Percentiles rank a stretch among this genome's conserved stretches.
These are phyloP conservation scores for Apis dorsata DNA, from an alignment of 1,140 invertebrate genomes.

Conservation along the genomic window DNA sequence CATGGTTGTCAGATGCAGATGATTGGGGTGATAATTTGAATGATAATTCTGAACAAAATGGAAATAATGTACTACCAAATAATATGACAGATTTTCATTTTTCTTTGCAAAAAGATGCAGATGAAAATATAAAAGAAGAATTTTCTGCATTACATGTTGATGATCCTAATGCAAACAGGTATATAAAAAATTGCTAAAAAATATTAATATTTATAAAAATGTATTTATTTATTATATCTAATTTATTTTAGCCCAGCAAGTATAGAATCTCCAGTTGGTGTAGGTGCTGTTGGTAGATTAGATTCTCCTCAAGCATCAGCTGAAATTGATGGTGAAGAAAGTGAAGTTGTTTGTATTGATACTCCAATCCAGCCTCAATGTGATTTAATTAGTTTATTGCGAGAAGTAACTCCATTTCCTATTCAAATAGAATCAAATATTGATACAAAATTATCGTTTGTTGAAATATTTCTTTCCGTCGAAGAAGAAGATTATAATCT, in stretches of 20 bases:
- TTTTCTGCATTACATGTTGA: constrained; percentile 73
- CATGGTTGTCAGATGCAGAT: constrained; percentile 86
- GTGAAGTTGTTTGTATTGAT: constrained; percentile 85
- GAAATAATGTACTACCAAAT: constrained; percentile 78
- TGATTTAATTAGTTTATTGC: constrained; percentile 83
- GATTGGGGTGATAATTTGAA: constrained; percentile 84
- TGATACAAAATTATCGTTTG: constrained; percentile 72
- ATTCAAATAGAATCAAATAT: constrained; percentile 73
- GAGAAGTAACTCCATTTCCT: constrained; percentile 80
- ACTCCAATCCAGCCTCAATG: constrained; percentile 84
- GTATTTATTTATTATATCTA: neutral
- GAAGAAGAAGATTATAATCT: constrained; percentile 80
- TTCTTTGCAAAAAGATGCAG: constrained; percentile 64
- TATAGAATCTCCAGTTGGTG: constrained; percentile 75
- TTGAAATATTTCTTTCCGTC: constrained; percentile 82
- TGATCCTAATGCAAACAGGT: constrained; percentile 79
- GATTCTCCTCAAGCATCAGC: constrained; percentile 83
- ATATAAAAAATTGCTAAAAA: constrained; percentile 14
- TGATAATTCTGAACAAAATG: constrained; percentile 83
- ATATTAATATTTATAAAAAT: neutral
- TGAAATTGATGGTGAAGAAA: constrained; percentile 86
- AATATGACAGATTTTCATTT: constrained; percentile 68
- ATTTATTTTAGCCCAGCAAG: constrained; percentile 71
- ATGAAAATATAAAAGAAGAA: constrained; percentile 72
- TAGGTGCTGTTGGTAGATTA: constrained; percentile 80